phyloP scores from a whole-genome alignment of 2,888 invertebrate species.

The Myathropa florea region DNA sequence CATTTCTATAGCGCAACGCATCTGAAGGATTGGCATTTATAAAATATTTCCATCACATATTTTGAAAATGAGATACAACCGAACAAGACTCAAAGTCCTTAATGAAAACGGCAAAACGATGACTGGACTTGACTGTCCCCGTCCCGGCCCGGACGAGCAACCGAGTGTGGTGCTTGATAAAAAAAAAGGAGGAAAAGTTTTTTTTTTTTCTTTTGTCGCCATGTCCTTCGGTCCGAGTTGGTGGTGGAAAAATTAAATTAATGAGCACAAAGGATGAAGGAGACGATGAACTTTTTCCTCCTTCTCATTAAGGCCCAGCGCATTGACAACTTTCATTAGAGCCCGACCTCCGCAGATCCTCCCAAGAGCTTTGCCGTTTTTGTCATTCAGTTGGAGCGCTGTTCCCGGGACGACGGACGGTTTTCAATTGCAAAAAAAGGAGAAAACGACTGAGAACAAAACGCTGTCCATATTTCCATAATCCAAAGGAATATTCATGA shows the following conservation, averaged over 20 bases:
- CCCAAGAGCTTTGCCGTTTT: conserved; percentile 9
- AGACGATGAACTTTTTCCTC: conserved; percentile 40
- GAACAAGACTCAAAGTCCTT: conserved; percentile 56
- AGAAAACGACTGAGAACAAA: neutral
- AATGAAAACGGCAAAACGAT: conserved; percentile 51
- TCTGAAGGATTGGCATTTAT: conserved; percentile 59
- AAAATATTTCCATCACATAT: conserved; percentile 71
- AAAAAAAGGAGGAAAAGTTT: conserved; percentile 23
- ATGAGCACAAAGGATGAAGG: conserved; percentile 49
- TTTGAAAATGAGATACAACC: conserved; percentile 71
- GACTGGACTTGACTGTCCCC: neutral
- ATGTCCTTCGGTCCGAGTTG: conserved; percentile 5
- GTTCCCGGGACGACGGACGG: conserved; percentile 27
- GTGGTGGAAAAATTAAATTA: conserved; percentile 68
- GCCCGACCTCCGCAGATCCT: neutral
- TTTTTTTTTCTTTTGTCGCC: neutral
- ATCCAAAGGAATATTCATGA: conserved; percentile 62
- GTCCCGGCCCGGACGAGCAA: neutral
- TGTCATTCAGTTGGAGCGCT: conserved; percentile 47
- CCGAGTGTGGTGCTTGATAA: conserved; percentile 35
- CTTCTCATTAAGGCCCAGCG: conserved; percentile 21
- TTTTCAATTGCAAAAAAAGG: conserved; percentile 45
- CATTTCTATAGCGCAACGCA: neutral
- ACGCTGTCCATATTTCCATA: conserved; percentile 19
- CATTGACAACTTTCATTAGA: conserved; percentile 55